Base-by-base conservation (phyloP, 1,140 invertebrate species). In the Dufourea novaeangliae region DNA sequence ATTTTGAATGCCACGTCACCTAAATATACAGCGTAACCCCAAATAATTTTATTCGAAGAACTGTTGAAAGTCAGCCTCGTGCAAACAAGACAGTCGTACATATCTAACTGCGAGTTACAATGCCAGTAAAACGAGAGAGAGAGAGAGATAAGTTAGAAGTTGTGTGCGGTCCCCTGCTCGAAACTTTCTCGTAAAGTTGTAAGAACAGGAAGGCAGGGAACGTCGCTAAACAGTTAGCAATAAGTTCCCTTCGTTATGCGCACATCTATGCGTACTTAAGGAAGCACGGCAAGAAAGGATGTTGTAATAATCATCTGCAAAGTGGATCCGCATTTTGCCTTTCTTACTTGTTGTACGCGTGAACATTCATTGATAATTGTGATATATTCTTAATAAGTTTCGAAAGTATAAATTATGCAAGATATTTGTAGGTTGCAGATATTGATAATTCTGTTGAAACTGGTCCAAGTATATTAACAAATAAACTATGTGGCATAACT, bases 101-200 rank as follows among this genome's bases (percentile, higher is more conserved):
- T 44, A 81, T 52, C 56, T 72, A 63, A 69, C 39, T 44, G 66
- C 56, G 25, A 77, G 41, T 56, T 66, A 56, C 22, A 34, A 32
- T 14, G 63, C 3, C 34, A 37, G 34, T 25, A 68, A 25, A 46
- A 34, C 27, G 57, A 25, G 37, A 25, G 29, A 25, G 20, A n/a
- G n/a, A n/a, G n/a, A n/a, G 7, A 41, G 50, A n/a, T n/a, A n/a
- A 78, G 69, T 78, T 63, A 78, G 82, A 83, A 83, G 63, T 82
- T 73, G 62, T 69, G 50, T 11, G 63, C 67, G 22, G 59, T 71
- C 56, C 32, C 52, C 10, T 69, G 27, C 67, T 59, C 22, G 57
- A 52, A 34, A 78, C 25, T 62, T 78, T 59, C 56, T 44, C 12
- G 5, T 34, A n/a, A 29, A 46, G 20, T 1, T 27, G 27, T 39